These are phyloP conservation scores for Melanotaenia boesemani DNA, from an alignment of 2,797 vertebrate species.

Conservation along the genomic window DNA sequence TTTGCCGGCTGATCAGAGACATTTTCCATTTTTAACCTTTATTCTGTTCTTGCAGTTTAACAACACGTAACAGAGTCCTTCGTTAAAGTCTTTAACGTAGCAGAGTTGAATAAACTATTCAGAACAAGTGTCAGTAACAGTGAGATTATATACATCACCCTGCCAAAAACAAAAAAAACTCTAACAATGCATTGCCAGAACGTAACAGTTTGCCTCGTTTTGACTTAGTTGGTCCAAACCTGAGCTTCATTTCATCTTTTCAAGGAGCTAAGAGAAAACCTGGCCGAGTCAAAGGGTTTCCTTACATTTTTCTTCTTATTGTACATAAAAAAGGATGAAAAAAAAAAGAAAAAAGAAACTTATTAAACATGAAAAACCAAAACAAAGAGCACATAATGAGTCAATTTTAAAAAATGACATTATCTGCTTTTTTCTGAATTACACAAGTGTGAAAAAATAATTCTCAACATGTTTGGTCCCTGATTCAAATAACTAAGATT, in stretches of 20 bases:
- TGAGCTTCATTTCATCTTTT: slow-evolving; percentile 7
- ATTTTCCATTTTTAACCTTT: not conserved
- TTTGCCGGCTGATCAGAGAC: not conserved
- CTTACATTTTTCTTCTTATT: not conserved
- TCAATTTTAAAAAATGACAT: not conserved
- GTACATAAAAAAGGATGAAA: not conserved
- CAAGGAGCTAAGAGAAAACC: not conserved
- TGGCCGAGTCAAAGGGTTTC: not conserved
- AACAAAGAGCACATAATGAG: slow-evolving; percentile 21
- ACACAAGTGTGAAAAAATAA: slow-evolving; percentile 19
- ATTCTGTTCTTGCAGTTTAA: slow-evolving; percentile 6
- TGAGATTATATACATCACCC: slow-evolving; percentile 2
- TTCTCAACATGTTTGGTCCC: slow-evolving; percentile 14
- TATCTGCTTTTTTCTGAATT: not conserved
- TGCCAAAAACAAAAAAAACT: slow-evolving; percentile 1
- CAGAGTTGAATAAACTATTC: too few relatives aligned
- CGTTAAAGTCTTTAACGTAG: slow-evolving; percentile 30
- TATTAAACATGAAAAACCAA: not conserved
- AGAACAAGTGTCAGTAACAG: slow-evolving; percentile 23
- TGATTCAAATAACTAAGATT: slow-evolving; percentile 54
- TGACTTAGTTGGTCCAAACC: slow-evolving; percentile 4
- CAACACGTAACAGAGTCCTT: slow-evolving; percentile 33
- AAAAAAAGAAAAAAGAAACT: not conserved
- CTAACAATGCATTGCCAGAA: slow-evolving; percentile 1
- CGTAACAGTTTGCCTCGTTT: slow-evolving; percentile 3